A percentile compares a stretch with the other conserved stretches of the same genome.
These are phyloP conservation scores for Tragelaphus eurycerus DNA, from an alignment of 2,797 vertebrate species.

Conservation along the genomic window DNA sequence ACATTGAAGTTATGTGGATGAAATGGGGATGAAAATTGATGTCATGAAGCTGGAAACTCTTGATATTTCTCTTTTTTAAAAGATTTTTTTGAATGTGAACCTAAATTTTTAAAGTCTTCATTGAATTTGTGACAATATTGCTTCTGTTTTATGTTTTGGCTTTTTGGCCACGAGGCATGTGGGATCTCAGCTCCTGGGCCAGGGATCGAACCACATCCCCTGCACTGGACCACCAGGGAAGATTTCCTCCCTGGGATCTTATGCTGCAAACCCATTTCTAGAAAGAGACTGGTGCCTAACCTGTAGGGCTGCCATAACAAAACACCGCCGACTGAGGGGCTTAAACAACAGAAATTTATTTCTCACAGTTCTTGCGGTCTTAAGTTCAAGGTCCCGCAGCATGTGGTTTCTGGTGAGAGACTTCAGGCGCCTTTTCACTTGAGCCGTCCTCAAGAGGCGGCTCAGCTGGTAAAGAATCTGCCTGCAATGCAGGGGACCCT, in stretches of 20 bases:
- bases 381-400: not conserved
- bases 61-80: not conserved
- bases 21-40: not conserved
- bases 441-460: not conserved
- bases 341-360: not conserved
- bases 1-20: not conserved
- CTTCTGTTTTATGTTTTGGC: not conserved
- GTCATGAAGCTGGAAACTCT: not conserved
- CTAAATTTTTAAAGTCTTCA: not conserved
- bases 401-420: not conserved
- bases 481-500: not conserved
- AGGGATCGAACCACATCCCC: not conserved
- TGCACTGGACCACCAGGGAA: not conserved
- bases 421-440: fast-evolving
- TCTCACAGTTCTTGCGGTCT: not conserved
- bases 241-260: not conserved
- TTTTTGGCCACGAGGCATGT: not conserved
- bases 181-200: not conserved
- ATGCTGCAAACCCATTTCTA: not conserved
- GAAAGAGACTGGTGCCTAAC: not conserved
- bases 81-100: not conserved
- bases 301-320: not conserved
- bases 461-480: not conserved
- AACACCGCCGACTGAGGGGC: not conserved
- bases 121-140: not conserved